These are phyloP conservation scores for Nineta flava DNA, from an alignment of 2,888 invertebrate species.

Conservation along the genomic window DNA sequence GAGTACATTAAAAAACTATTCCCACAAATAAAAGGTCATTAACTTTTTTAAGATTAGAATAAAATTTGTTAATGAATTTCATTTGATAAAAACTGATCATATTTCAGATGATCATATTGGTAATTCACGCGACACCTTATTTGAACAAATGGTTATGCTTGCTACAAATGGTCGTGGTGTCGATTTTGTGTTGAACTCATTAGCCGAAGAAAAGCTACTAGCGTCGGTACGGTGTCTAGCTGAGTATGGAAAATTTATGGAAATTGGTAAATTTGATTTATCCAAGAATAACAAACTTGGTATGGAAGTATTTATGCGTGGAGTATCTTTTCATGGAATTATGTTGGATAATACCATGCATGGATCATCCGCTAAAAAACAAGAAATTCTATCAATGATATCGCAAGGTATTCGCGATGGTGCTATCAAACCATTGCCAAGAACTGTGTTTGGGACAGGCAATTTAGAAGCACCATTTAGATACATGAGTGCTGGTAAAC, in stretches of 20 bases:
- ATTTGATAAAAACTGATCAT: neutral
- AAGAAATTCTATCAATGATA: constrained; percentile 28
- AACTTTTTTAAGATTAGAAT: constrained; percentile 16
- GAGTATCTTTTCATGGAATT: constrained; percentile 61
- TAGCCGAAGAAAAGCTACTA: constrained; percentile 79
- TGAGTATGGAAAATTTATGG: constrained; percentile 51
- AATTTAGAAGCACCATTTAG: constrained; percentile 59
- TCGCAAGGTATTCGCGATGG: constrained; percentile 40
- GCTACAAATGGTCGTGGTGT: constrained; percentile 78
- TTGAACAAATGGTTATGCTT: constrained; percentile 68
- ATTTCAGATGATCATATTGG: constrained; percentile 54
- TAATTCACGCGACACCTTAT: constrained; percentile 71
- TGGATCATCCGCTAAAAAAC: constrained; percentile 22
- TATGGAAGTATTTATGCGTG: constrained; percentile 51
- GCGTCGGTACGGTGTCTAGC: constrained; percentile 48
- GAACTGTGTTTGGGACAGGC: constrained; percentile 43
- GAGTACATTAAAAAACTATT: constrained; percentile 35
- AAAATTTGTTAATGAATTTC: neutral
- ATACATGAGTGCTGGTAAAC: constrained; percentile 50
- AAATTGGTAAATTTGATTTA: constrained; percentile 77
- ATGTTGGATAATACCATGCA: constrained; percentile 41
- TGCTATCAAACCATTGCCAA: constrained; percentile 49
- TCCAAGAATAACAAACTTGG: constrained; percentile 44
- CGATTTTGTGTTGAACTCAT: constrained; percentile 77
- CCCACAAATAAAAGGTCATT: constrained; percentile 22